These are phyloP conservation scores for Dicranocentrus wangi DNA, from an alignment of 2,888 invertebrate genomes.

Conservation along the genomic window DNA sequence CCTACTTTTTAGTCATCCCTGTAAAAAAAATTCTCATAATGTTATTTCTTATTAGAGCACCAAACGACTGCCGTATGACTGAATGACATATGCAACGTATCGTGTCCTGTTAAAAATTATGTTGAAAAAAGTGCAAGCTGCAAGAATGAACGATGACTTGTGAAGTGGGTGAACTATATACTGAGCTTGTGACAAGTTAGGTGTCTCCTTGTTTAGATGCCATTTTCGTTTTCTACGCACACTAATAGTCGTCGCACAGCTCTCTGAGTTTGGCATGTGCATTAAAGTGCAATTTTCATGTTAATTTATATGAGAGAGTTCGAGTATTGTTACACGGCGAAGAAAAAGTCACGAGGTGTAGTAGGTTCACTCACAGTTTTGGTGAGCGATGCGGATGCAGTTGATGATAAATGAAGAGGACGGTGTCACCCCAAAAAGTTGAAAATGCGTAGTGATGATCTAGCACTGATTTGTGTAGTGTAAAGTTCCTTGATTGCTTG, in stretches of 20 bases:
- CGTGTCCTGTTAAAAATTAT: background rate
- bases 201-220: background rate
- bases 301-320: background rate
- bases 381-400: too few species aligned
- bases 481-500: background rate
- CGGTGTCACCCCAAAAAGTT: background rate
- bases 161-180: conserved; percentile 22
- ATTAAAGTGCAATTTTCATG: background rate
- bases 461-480: background rate
- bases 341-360: background rate
- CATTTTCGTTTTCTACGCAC: background rate
- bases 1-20: conserved; percentile 45
- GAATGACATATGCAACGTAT: background rate
- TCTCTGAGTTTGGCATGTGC: background rate
- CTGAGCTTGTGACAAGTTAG: background rate
- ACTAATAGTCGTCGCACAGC: too few species aligned
- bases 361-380: background rate
- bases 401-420: background rate
- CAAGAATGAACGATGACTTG: background rate
- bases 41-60: background rate
- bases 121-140: background rate
- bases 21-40: background rate
- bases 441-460: background rate
- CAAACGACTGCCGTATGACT: background rate
- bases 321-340: too few species aligned